Conservation (phyloP, 2,888 invertebrate genomes). For the Cataglyphis albicans region DNA sequence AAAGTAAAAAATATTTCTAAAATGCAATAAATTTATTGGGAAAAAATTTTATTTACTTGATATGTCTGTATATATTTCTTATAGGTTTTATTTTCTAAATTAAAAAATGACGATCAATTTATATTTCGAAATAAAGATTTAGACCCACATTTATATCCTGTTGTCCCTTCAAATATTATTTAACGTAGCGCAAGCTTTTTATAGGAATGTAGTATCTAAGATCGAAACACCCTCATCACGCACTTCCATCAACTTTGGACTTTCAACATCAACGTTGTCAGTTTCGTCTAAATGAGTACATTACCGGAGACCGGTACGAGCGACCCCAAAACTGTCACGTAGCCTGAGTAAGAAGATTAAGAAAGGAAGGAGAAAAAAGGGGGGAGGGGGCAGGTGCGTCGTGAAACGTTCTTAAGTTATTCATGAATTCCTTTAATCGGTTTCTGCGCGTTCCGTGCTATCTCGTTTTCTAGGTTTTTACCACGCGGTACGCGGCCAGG, state of each 20-base stretch:
- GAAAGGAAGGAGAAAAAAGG: constrained; percentile 38
- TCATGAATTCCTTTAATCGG: constrained; percentile 86
- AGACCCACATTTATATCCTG: background rate
- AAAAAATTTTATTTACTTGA: background rate
- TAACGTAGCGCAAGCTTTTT: background rate
- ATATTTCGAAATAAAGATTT: constrained; percentile 1
- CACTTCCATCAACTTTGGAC: constrained; percentile 43
- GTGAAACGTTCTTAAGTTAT: constrained; percentile 82
- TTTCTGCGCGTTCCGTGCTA: constrained; percentile 79
- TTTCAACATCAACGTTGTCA: constrained; percentile 58
- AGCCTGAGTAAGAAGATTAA: constrained; percentile 48
- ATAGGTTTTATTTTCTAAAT: background rate
- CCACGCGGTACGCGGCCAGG: constrained; percentile 71
- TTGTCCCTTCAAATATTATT: constrained; percentile 16
- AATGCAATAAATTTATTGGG: background rate
- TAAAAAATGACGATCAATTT: background rate
- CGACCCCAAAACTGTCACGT: constrained; percentile 56
- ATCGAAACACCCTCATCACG: constrained; percentile 39
- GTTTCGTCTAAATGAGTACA: constrained; percentile 49
- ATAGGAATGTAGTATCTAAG: background rate
- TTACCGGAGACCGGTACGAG: constrained; percentile 60
- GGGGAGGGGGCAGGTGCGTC: constrained; percentile 80
- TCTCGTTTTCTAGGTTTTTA: constrained; percentile 78
- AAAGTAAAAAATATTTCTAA: background rate
- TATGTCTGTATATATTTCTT: background rate